These are phyloP conservation scores for Antennarius maculatus DNA, from an alignment of 2,797 vertebrate genomes.

Conservation along the genomic window DNA sequence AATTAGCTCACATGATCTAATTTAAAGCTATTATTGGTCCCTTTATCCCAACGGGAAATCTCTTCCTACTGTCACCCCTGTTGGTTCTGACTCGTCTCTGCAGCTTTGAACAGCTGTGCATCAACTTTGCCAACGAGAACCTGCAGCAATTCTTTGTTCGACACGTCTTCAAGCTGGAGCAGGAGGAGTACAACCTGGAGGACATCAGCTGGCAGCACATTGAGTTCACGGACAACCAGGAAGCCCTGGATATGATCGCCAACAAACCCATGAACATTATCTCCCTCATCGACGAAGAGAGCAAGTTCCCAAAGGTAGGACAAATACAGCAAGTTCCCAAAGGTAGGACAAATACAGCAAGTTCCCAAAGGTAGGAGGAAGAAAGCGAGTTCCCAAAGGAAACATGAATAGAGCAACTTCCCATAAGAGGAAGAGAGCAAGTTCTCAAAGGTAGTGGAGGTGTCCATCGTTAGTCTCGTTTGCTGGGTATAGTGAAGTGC, in stretches of 20 bases:
- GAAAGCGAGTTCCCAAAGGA: no score
- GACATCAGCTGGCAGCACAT: slow-evolving; percentile 99
- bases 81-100: background rate
- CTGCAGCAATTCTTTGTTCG: slow-evolving; percentile 98
- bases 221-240: slow-evolving; percentile 98
- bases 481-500: no score
- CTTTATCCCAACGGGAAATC: background rate
- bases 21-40: fast-evolving
- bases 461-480: no score
- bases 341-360: no score
- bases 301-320: slow-evolving; percentile 97
- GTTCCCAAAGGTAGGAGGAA: no score
- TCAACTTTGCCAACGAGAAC: slow-evolving; percentile 99
- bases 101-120: slow-evolving; percentile 98
- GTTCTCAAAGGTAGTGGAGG: no score
- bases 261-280: slow-evolving; percentile 99
- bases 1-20: background rate
- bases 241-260: slow-evolving; percentile 97
- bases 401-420: no score
- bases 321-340: background rate
- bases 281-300: slow-evolving; percentile 97
- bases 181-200: slow-evolving; percentile 98
- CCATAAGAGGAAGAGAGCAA: no score
- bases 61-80: background rate
- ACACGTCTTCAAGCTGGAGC: slow-evolving; percentile 97